Evolutionary conservation across 2,888 invertebrate genomes (phyloP).

Genomic region (Tanytarsus gracilentus): DNA sequence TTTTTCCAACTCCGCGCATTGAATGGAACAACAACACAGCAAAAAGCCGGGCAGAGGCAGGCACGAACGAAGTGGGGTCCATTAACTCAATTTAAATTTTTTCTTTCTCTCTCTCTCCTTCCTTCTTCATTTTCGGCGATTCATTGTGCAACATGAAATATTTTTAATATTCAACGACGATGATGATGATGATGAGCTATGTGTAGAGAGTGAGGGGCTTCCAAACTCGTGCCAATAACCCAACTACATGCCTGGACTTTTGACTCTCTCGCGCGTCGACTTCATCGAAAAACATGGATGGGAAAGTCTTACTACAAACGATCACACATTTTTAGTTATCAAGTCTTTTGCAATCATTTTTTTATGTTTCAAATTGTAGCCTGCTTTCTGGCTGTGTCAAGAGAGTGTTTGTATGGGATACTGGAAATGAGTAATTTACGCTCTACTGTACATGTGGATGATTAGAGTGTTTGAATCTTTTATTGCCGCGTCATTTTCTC

Average conservation of each 20-base stretch:
- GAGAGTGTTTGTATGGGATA: conserved; percentile 3
- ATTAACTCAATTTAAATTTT: no score
- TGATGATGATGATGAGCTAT: conserved; percentile 1
- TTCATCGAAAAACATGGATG: background rate
- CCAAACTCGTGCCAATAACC: conserved; percentile 16
- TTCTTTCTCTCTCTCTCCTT: background rate
- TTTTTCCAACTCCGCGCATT: conserved; percentile 22
- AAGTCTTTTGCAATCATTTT: conserved; percentile 29
- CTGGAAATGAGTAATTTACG: conserved; percentile 29
- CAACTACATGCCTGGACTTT: background rate
- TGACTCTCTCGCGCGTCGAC: background rate
- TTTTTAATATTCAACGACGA: background rate
- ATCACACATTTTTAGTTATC: conserved; percentile 29
- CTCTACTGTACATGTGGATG: conserved; percentile 5
- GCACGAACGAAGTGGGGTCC: background rate
- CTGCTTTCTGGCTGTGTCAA: background rate
- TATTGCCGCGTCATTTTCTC: conserved; percentile 27
- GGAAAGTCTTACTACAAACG: conserved; percentile 26
- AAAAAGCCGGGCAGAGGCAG: conserved; percentile 6
- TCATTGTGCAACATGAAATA: conserved; percentile 12
- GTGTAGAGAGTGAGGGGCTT: background rate
- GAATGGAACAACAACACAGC: conserved; percentile 23
- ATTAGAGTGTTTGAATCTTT: conserved; percentile 14
- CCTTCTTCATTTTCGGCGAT: background rate
- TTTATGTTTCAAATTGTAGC: background rate